These are phyloP conservation scores for Phrynocephalus vlangalii DNA, from an alignment of 2,797 vertebrate species.

Conservation along the genomic window DNA sequence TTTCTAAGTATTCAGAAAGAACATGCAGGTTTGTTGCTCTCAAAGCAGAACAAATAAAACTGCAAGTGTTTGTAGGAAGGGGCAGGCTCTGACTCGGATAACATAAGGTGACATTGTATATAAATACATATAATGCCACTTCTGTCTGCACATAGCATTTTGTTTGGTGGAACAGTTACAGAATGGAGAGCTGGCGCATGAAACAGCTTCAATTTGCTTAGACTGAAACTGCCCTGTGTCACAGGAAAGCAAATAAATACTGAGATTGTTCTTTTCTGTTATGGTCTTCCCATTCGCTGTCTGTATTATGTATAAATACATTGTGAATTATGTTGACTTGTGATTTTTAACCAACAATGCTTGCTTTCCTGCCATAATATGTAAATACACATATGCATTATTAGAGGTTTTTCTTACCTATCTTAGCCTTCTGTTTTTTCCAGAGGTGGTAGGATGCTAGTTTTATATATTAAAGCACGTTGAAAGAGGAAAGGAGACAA, in stretches of 20 bases:
- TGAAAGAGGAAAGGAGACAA: slow-evolving; percentile 1
- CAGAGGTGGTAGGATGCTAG: slow-evolving; percentile 19
- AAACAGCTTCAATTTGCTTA: slow-evolving; percentile 35
- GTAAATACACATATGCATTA: slow-evolving; percentile 32
- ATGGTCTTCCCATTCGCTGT: slow-evolving; percentile 54
- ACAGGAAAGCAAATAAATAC: slow-evolving; percentile 54
- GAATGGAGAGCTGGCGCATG: slow-evolving; percentile 38
- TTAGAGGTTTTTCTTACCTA: slow-evolving; percentile 25
- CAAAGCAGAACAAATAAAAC: background rate
- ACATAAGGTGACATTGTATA: background rate
- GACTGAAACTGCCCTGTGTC: slow-evolving; percentile 23
- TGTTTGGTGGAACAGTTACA: slow-evolving; percentile 17
- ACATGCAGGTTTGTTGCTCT: background rate
- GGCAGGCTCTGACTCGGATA: background rate
- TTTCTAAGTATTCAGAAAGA: slow-evolving; percentile 14
- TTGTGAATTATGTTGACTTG: slow-evolving; percentile 40
- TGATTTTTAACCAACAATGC: slow-evolving; percentile 4
- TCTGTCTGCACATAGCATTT: slow-evolving; percentile 39
- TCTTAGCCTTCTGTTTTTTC: background rate
- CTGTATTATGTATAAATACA: slow-evolving; percentile 53
- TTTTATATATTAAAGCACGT: slow-evolving; percentile 34
- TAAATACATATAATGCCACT: background rate
- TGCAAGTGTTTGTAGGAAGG: background rate
- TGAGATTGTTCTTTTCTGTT: slow-evolving; percentile 40
- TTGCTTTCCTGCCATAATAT: slow-evolving; percentile 42